Conservation (phyloP, 2,888 invertebrate species). For the Plebejus argus region DNA sequence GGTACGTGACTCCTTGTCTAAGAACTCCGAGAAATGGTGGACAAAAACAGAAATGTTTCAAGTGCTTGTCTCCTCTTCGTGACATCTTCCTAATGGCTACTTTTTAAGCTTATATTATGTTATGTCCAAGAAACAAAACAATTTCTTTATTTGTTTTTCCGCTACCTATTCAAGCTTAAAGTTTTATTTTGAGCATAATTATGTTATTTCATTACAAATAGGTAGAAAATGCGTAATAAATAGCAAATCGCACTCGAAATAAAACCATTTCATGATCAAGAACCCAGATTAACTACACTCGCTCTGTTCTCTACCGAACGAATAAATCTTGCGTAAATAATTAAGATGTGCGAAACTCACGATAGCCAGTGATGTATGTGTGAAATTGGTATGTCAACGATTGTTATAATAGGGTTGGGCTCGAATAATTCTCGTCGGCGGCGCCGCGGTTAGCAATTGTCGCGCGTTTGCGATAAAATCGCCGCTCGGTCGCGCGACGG, state of each 20-base stretch:
- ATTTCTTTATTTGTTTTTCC: background rate
- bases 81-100: background rate
- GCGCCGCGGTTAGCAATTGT: constrained; percentile 76
- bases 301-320: constrained; percentile 18
- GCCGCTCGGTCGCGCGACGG: constrained; percentile 63
- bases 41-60: constrained; percentile 3
- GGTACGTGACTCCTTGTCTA: constrained; percentile 5
- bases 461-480: constrained; percentile 50
- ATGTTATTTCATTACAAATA: background rate
- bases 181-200: background rate
- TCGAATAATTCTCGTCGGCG: constrained; percentile 73
- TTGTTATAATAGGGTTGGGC: constrained; percentile 51
- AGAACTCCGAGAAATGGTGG: background rate
- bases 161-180: background rate
- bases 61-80: background rate
- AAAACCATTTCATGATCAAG: background rate
- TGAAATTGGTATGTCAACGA: constrained; percentile 50
- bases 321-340: constrained; percentile 30
- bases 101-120: background rate
- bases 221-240: background rate
- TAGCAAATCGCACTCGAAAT: background rate
- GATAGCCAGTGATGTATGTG: constrained; percentile 36
- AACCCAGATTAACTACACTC: background rate
- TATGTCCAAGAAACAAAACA: background rate
- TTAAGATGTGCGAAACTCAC: constrained; percentile 16